Evolutionary conservation across 2,797 vertebrate species (phyloP).

Genomic region (Hirundo rustica): DNA sequence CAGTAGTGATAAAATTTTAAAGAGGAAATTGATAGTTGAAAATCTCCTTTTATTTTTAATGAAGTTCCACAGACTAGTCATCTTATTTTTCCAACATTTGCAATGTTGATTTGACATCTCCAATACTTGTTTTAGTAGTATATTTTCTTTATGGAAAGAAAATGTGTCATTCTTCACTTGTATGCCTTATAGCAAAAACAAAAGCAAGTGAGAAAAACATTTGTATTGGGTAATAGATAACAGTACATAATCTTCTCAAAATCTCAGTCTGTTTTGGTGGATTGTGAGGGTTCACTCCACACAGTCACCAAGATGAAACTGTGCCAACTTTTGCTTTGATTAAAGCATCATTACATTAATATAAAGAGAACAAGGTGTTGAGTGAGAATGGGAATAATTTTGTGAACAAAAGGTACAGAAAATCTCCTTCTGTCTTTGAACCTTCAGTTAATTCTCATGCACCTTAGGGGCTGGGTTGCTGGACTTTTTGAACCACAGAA

Average conservation of each 20-base stretch:
- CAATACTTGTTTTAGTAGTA: neutral
- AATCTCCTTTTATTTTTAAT: slow-evolving; percentile 4
- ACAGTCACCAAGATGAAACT: neutral
- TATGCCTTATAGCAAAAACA: neutral
- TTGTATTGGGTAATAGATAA: neutral
- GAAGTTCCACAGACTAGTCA: neutral
- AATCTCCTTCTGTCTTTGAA: neutral
- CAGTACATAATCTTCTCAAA: neutral
- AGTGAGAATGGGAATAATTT: neutral
- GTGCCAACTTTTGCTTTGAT: neutral
- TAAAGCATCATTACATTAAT: neutral
- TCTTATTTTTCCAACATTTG: neutral
- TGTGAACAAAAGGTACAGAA: neutral
- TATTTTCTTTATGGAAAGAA: neutral
- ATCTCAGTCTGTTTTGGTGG: neutral
- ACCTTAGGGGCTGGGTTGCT: neutral
- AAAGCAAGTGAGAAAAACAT: neutral
- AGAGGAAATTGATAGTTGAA: slow-evolving; percentile 8
- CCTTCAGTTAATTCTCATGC: neutral
- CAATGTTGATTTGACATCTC: neutral
- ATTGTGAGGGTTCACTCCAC: neutral
- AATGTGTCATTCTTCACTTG: neutral
- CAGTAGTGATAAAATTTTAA: slow-evolving; percentile 20
- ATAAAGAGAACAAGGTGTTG: neutral
- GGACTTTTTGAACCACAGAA: neutral